Base-by-base conservation (phyloP, 1,140 invertebrate species). In the Alviniconcha marisindica region DNA sequence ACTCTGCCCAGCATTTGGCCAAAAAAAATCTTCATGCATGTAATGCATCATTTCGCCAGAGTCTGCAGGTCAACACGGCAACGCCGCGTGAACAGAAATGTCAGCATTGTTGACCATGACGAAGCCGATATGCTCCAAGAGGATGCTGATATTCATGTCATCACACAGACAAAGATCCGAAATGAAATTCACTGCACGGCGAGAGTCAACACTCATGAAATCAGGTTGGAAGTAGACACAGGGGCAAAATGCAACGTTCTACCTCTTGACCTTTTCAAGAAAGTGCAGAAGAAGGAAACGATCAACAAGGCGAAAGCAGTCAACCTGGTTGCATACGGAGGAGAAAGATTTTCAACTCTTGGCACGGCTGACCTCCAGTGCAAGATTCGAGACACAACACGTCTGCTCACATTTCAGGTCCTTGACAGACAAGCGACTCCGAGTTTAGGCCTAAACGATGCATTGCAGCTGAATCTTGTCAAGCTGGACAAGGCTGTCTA, bases 251-350 rank as follows among this genome's bases (percentile, higher is more conserved):
- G 54, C 21, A 56, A 56, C 54, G 54, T 56, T 15, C 54, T 56
- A 56, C 54, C 54, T 21, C 21, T 56, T 15, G 18, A 51, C 18
- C 15, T 82, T 0, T 63, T 79, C n/a, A 44, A 87, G n/a, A n/a
- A 77, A 38, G 18, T 38, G n/a, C 42, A 38, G 54, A 48, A 86
- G 0, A 86, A 92, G 85, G 78, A 87, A 76, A 83, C 88, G 71
- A 33, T 86, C 63, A 71, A 83, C 3, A 40, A 80, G 38, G 31
- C 38, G 36, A n/a, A 40, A 76, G 40, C 38, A 14, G 24, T 24
- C 18, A 76, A 76, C 73, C 38, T n/a, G 73, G 38, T 33, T 38
- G 31, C 24, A 14, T 38, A 38, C 36, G 73, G 24, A 14, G 40
- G 24, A 33, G 31, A 76, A 38, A 14, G 48, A 7, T 51, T 51